Base-by-base conservation (phyloP, 2,888 invertebrate genomes). In the Gastrophysa polygoni region DNA sequence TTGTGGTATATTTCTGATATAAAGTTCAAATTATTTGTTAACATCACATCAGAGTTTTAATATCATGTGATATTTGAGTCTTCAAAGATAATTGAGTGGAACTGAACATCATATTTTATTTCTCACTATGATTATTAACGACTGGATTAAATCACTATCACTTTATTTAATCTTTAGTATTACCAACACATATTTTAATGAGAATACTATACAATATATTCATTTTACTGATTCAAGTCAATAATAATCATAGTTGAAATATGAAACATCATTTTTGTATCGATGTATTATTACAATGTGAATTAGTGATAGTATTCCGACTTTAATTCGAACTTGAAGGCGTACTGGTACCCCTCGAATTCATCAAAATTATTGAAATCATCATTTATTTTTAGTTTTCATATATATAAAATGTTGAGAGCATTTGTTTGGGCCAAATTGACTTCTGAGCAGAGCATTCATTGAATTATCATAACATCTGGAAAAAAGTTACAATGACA, bases 1-100 rank as follows among this genome's bases (percentile, higher is more conserved):
- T 52, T 38, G 38, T 38, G n/a, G 21, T 38, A 24, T 6, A 38
- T 11, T 52, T 24, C 16, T 24, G 44, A 54, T 21, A 8, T 5
- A 20, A 21, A 52, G 52, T 24, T 43, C 44, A 20, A 38, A 52
- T 21, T 52, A n/a, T 21, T 51, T 32, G 18, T n/a, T 43, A 17
- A 54, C 54, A 54, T 54, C 54, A 43, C 43, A 54, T 54, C 16
- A 54, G 24, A 34, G 43, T 38, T 34, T 52, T 21, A 29, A 54
- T 52, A 21, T 32, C 11, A 32, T 38, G 38, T 38, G 38, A 38
- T 38, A 38, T 38, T 38, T 38, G 14, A 38, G 1, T 38, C 14
- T 10, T 38, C 38, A 24, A 24, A 32, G 10, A 32, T 32, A 32
- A 8, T 32, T 2, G 11, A 7, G 32, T 32, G 32, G 10, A 32